Conservation (phyloP, 2,113 vertebrate genomes). For the Ageneiosus marmoratus region DNA sequence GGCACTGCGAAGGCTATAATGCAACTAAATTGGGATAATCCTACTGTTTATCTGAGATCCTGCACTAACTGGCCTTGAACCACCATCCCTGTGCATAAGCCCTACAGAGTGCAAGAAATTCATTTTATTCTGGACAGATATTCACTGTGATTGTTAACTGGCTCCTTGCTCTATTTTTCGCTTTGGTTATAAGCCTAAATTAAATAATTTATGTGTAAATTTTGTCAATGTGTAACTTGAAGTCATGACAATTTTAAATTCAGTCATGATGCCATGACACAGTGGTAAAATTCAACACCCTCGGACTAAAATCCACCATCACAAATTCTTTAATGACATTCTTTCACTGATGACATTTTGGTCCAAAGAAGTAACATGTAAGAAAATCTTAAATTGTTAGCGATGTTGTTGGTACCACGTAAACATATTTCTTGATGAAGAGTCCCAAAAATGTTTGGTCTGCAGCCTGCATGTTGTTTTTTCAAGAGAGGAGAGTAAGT, state of each 20-base stretch:
- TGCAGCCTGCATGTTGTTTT: neutral
- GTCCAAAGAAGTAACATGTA: neutral
- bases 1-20: too few relatives aligned
- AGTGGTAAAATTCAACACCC: neutral
- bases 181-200: neutral
- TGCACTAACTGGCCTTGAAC: too few relatives aligned
- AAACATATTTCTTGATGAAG: neutral
- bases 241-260: neutral
- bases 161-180: neutral
- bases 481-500: neutral
- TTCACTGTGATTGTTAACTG: neutral
- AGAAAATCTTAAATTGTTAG: neutral
- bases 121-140: too few relatives aligned
- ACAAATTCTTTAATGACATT: neutral
- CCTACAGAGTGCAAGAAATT: too few relatives aligned
- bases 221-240: too few relatives aligned
- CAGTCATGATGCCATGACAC: neutral
- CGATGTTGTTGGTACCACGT: neutral
- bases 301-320: neutral
- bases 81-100: too few relatives aligned
- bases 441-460: neutral
- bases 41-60: too few relatives aligned
- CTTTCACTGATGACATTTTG: neutral
- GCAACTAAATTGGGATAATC: too few relatives aligned
- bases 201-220: neutral